Conservation (phyloP, 2,888 invertebrate species). For the Diadegma fenestrale region DNA sequence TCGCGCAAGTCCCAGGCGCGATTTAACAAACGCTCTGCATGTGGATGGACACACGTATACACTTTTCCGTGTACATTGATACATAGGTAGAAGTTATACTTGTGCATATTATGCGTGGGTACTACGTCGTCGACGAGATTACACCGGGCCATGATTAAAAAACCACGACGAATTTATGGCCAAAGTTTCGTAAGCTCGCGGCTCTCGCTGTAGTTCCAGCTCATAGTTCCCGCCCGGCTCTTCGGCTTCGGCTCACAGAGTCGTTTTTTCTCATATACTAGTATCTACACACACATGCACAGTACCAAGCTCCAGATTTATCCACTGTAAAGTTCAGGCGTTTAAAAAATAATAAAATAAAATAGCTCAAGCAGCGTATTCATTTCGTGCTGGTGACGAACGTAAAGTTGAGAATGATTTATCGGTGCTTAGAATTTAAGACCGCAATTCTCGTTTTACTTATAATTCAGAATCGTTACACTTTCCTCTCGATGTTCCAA, state of each 20-base stretch:
- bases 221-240: constrained; percentile 36
- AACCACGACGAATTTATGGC: constrained; percentile 69
- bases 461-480: neutral
- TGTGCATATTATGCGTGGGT: constrained; percentile 51
- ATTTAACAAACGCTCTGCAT: constrained; percentile 11
- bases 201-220: constrained; percentile 41
- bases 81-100: constrained; percentile 5
- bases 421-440: neutral
- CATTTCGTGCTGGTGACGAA: neutral
- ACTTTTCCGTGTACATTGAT: neutral
- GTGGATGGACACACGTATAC: neutral
- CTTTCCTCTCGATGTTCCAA: neutral
- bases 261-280: constrained; percentile 21
- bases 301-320: neutral
- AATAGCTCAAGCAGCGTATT: constrained; percentile 31
- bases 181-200: constrained; percentile 59
- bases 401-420: neutral
- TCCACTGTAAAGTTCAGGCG: constrained; percentile 55
- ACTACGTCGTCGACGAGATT: constrained; percentile 64
- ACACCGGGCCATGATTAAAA: constrained; percentile 67
- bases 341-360: constrained; percentile 65
- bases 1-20: constrained; percentile 25
- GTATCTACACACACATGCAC: neutral
- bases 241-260: constrained; percentile 10
- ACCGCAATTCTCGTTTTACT: neutral